These are phyloP conservation scores for Scaptomyza polygonia DNA, from an alignment of 2,888 invertebrate genomes.

Conservation along the genomic window DNA sequence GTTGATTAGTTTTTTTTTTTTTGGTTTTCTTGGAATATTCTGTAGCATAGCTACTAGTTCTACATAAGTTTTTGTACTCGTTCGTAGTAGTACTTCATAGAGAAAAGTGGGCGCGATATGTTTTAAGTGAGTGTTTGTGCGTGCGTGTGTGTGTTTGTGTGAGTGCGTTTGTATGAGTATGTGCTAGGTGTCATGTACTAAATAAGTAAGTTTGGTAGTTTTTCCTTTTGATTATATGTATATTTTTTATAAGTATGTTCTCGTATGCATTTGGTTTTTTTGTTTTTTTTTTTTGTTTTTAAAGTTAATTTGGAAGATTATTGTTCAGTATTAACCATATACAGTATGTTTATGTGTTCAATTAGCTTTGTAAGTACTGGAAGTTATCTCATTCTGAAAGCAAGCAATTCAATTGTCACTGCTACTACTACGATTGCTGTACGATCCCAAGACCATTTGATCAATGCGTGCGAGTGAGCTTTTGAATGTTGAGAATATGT, in stretches of 20 bases:
- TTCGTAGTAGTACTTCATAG: slow-evolving; percentile 42
- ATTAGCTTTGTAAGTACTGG: too few species aligned
- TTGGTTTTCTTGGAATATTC: slow-evolving; percentile 19
- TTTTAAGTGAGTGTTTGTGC: slow-evolving; percentile 40
- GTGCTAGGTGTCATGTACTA: slow-evolving; percentile 37
- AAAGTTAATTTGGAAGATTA: slow-evolving; percentile 72
- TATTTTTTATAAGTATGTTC: slow-evolving; percentile 41
- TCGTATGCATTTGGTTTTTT: slow-evolving; percentile 27
- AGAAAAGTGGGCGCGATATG: slow-evolving; percentile 70
- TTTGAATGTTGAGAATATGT: slow-evolving; percentile 6
- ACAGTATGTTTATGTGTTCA: too few species aligned
- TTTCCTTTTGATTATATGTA: slow-evolving; percentile 33
- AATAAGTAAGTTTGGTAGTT: slow-evolving; percentile 28
- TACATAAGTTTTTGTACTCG: slow-evolving; percentile 43
- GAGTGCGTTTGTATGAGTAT: slow-evolving; percentile 7
- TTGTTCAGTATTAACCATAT: slow-evolving; percentile 65
- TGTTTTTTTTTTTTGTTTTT: slow-evolving; percentile 25
- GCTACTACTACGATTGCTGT: slow-evolving; percentile 19
- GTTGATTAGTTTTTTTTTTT: slow-evolving; percentile 15
- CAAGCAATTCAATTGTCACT: slow-evolving; percentile 14
- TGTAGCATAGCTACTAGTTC: slow-evolving; percentile 39
- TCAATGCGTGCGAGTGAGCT: slow-evolving; percentile 17
- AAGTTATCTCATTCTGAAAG: slow-evolving; percentile 38
- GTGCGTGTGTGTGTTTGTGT: slow-evolving; percentile 3
- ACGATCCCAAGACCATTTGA: slow-evolving; percentile 21